phyloP scores from a whole-genome alignment of 2,888 invertebrate species.

The Hypolimnas misippus region DNA sequence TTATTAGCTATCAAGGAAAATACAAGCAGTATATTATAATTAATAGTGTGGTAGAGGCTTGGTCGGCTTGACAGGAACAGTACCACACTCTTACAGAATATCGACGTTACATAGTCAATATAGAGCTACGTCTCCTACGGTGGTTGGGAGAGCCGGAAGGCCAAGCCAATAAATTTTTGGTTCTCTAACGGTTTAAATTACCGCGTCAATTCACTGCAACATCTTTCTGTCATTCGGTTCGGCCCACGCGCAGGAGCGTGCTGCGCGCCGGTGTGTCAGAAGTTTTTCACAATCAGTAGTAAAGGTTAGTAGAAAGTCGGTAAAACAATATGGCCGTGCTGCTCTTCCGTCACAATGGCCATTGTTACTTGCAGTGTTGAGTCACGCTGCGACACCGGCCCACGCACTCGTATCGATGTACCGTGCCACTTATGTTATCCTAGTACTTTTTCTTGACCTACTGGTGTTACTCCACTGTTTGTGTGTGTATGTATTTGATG shows the following conservation, averaged over 20 bases:
- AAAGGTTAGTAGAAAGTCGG: constrained; percentile 70
- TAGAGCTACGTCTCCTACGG: too few species aligned
- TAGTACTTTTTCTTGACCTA: constrained; percentile 1
- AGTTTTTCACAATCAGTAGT: constrained; percentile 64
- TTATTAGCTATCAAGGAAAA: too few species aligned
- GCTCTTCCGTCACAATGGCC: constrained; percentile 11
- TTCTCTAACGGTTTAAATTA: neutral
- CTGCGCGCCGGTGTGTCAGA: constrained; percentile 28
- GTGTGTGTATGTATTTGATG: neutral
- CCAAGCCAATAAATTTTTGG: neutral
- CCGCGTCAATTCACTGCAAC: neutral
- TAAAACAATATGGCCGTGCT: constrained; percentile 58
- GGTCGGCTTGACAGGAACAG: too few species aligned
- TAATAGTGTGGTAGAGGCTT: too few species aligned
- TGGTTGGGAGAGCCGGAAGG: neutral
- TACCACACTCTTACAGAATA: too few species aligned
- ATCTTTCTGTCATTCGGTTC: neutral
- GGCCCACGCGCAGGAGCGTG: constrained; percentile 1
- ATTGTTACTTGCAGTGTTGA: constrained; percentile 12
- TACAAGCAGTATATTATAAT: too few species aligned
- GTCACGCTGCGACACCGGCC: constrained; percentile 7
- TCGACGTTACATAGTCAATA: too few species aligned
- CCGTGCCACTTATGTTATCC: constrained; percentile 2
- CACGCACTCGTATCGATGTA: constrained; percentile 5
- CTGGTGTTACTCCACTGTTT: neutral